A percentile compares a stretch with the other conserved stretches of the same genome.
phyloP scores from a whole-genome alignment of 2,797 vertebrate species.

The Buceros bicornis region DNA sequence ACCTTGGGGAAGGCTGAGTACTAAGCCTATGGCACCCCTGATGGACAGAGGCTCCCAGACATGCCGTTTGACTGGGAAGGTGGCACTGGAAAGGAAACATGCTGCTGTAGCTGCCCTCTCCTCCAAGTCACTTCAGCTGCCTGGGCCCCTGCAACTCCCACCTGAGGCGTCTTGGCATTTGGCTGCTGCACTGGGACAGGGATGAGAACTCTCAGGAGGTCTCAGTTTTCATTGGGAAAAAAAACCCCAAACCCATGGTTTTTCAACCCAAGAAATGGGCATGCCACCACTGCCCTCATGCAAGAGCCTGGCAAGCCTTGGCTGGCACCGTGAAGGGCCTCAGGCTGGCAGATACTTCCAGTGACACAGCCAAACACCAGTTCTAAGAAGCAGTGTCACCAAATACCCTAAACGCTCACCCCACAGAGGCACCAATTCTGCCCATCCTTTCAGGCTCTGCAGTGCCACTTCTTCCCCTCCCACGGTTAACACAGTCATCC shows the following conservation, averaged over 20 bases:
- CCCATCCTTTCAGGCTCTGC: background rate
- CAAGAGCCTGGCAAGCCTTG: background rate
- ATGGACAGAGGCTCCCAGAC: background rate
- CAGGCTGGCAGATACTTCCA: background rate
- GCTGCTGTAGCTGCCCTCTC: background rate
- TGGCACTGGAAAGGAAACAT: background rate
- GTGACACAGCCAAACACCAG: background rate
- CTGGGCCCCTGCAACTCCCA: background rate
- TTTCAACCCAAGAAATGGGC: background rate
- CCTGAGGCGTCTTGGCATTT: background rate
- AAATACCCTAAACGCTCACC: background rate
- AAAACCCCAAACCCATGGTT: accelerated
- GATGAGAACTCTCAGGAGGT: background rate
- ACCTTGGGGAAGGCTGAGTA: background rate
- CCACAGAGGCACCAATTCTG: background rate
- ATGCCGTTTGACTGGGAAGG: background rate
- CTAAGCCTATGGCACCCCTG: background rate
- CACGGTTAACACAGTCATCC: background rate
- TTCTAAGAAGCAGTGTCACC: background rate
- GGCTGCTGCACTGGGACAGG: background rate
- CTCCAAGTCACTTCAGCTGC: background rate
- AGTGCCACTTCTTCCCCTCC: background rate
- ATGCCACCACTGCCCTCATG: accelerated
- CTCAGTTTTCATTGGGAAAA: background rate
- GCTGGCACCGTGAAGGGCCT: background rate